phyloP scores from a whole-genome alignment of 2,113 vertebrate species.

The Gallinago paraguaiae region DNA sequence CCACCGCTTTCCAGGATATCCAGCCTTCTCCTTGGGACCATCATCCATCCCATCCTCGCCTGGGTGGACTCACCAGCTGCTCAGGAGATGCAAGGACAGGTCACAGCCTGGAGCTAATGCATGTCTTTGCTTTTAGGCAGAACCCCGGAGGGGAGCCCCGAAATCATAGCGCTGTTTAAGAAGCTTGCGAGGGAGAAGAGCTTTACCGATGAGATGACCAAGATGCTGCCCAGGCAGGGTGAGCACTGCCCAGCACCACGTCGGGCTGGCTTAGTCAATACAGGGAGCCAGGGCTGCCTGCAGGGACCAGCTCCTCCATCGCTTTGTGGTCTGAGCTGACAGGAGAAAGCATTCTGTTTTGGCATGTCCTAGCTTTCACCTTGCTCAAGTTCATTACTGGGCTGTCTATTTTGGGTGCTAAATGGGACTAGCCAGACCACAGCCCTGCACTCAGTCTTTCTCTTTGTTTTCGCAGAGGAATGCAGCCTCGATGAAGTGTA shows the following conservation, averaged over 20 bases:
- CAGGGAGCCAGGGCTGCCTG: accelerated
- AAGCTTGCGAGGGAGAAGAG: not conserved
- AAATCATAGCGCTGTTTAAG: not conserved
- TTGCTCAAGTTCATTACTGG: not conserved
- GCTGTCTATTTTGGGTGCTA: not conserved
- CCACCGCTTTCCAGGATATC: not conserved
- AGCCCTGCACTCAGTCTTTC: not conserved
- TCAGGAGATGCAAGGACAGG: not conserved
- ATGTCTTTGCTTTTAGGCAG: not conserved
- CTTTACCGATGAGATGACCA: not conserved
- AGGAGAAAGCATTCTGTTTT: not conserved
- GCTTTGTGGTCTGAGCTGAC: not conserved
- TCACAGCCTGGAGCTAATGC: not conserved
- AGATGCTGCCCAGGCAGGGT: conserved; percentile 23
- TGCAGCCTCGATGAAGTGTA: not conserved
- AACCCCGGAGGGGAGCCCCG: not conserved
- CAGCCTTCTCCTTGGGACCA: not conserved
- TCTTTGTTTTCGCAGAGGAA: conserved; percentile 30
- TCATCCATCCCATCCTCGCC: not conserved
- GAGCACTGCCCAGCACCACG: not conserved
- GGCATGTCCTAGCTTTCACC: not conserved
- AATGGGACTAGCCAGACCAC: not conserved
- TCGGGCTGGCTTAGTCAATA: accelerated
- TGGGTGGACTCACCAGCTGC: not conserved
- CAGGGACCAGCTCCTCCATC: not conserved